Conservation (phyloP, 2,888 invertebrate genomes). For the Agrochola macilenta region DNA sequence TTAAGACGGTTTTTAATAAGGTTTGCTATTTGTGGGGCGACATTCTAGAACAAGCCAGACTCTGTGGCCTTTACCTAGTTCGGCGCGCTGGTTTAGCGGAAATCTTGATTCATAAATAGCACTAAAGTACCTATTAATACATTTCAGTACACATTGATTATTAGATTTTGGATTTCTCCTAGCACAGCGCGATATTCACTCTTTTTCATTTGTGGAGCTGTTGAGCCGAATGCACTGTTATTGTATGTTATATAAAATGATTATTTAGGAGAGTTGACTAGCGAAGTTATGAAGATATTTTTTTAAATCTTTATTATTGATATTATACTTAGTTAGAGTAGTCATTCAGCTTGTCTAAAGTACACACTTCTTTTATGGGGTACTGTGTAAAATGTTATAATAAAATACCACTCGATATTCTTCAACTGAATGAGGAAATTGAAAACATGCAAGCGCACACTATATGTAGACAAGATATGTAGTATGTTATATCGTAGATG, state of each 20-base stretch:
- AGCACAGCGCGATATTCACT: neutral
- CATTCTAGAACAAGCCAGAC: constrained; percentile 49
- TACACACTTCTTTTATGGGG: too few relatives aligned
- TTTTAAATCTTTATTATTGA: too few relatives aligned
- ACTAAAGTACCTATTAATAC: constrained; percentile 25
- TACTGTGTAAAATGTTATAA: too few relatives aligned
- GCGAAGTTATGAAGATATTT: too few relatives aligned
- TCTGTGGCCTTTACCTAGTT: constrained; percentile 63
- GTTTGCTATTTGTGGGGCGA: constrained; percentile 55
- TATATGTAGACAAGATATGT: too few relatives aligned
- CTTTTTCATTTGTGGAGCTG: neutral
- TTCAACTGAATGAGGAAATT: too few relatives aligned
- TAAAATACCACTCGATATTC: too few relatives aligned
- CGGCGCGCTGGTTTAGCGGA: constrained; percentile 33
- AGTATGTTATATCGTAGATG: too few relatives aligned
- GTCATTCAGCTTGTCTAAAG: too few relatives aligned
- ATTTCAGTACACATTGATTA: neutral
- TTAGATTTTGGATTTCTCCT: neutral
- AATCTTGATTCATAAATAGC: constrained; percentile 44
- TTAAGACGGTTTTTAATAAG: constrained; percentile 59
- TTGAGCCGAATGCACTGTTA: neutral
- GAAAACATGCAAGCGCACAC: too few relatives aligned
- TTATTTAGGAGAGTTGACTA: too few relatives aligned
- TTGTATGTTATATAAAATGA: neutral
- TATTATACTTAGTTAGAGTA: too few relatives aligned